A percentile compares a stretch with the other conserved stretches of the same genome.
phyloP scores from a whole-genome alignment of 2,888 invertebrate species.

The Sabatieria punctata region DNA sequence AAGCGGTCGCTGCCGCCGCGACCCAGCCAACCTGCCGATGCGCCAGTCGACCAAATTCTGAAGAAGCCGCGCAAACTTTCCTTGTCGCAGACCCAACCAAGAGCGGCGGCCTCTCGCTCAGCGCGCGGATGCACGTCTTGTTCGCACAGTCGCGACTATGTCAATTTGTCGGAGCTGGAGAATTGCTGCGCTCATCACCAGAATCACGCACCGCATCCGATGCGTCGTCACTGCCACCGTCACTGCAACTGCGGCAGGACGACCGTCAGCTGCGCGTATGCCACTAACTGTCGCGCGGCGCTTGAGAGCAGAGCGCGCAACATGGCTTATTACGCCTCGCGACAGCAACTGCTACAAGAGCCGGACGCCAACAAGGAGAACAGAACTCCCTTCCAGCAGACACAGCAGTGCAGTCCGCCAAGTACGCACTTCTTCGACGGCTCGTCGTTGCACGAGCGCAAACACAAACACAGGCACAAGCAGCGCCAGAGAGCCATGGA shows the following conservation, averaged over 20 bases:
- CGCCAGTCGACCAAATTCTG: too few species aligned
- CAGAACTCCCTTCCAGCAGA: too few species aligned
- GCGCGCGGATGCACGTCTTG: background rate
- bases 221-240: slow-evolving; percentile 4
- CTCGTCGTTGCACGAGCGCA: background rate
- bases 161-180: slow-evolving; percentile 7
- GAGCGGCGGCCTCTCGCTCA: too few species aligned
- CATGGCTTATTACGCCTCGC: background rate
- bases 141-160: slow-evolving; percentile 4
- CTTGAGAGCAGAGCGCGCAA: background rate
- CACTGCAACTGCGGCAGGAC: slow-evolving; percentile 1
- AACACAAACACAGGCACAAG: background rate
- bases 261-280: background rate
- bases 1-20: background rate
- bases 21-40: too few species aligned
- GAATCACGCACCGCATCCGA: background rate
- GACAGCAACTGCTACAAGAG: background rate
- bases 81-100: too few species aligned
- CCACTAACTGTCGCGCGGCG: background rate
- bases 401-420: background rate
- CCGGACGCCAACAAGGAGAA: background rate
- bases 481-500: background rate
- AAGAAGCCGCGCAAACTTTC: too few species aligned
- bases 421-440: background rate
- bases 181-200: slow-evolving; percentile 2